A percentile compares a stretch with the other conserved stretches of the same genome.
phyloP scores from a whole-genome alignment of 2,797 vertebrate genomes.

The Basileuterus tristriatus region DNA sequence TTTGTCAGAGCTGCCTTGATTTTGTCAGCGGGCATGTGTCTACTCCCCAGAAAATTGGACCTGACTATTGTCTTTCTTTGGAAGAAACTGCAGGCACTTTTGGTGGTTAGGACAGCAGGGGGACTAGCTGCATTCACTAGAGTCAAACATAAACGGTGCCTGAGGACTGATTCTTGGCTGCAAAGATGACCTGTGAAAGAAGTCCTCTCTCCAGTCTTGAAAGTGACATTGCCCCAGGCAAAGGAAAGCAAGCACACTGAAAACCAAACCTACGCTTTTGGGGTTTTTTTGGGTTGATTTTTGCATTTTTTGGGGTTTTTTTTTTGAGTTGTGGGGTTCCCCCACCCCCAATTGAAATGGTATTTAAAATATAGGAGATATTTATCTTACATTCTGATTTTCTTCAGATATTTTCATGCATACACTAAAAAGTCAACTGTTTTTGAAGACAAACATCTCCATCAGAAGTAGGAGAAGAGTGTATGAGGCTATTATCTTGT shows the following conservation, averaged over 20 bases:
- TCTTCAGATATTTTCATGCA: not conserved
- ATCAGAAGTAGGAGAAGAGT: not conserved
- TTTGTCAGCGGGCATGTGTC: not conserved
- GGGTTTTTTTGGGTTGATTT: not conserved
- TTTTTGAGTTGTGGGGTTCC: not conserved
- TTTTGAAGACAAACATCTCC: not conserved
- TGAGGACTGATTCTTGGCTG: not conserved
- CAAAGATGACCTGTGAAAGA: not conserved
- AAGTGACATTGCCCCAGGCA: not conserved
- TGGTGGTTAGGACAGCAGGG: not conserved
- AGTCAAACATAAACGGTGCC: not conserved
- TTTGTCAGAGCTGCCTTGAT: not conserved
- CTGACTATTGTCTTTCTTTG: not conserved
- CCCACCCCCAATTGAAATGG: fast-evolving
- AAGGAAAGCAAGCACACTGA: not conserved
- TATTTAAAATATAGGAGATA: not conserved
- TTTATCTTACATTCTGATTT: not conserved
- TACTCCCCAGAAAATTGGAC: not conserved
- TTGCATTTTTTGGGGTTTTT: not conserved
- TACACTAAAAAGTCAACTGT: not conserved
- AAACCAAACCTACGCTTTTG: fast-evolving
- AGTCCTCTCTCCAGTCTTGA: not conserved
- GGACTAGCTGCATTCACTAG: not conserved
- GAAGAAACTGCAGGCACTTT: not conserved
- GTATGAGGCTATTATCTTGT: not conserved